A percentile compares a stretch with the other conserved stretches of the same genome.
phyloP scores from a whole-genome alignment of 2,888 invertebrate species.

The Hedychridium roseum region DNA sequence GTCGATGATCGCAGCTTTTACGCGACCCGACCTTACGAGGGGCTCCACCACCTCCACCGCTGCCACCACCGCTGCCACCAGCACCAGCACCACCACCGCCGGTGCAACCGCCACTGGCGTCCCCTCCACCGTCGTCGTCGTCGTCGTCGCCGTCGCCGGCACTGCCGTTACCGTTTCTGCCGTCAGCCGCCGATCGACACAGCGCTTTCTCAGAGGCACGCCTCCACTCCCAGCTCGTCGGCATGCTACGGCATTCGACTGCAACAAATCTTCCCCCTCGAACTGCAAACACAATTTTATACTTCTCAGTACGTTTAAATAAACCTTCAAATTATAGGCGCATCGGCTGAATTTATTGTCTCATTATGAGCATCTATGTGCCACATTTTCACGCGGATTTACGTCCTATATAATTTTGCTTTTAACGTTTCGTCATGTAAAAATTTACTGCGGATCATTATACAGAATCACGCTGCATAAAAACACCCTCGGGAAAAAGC shows the following conservation, averaged over 20 bases:
- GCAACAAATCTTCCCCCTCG: slow-evolving; percentile 51
- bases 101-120: slow-evolving; percentile 19
- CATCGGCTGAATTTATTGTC: no score
- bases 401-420: no score
- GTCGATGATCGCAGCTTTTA: slow-evolving; percentile 23
- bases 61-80: slow-evolving; percentile 3
- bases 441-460: no score
- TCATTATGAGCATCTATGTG: no score
- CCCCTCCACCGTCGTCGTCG: slow-evolving; percentile 24
- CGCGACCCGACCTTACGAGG: slow-evolving; percentile 1
- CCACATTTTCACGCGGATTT: no score
- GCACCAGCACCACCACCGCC: slow-evolving; percentile 22
- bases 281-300: slow-evolving; percentile 40
- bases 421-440: no score
- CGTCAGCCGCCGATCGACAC: slow-evolving; percentile 53
- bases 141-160: slow-evolving; percentile 33
- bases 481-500: no score
- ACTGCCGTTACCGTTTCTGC: no score
- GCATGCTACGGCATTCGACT: slow-evolving; percentile 58
- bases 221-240: slow-evolving; percentile 48
- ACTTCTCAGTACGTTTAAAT: no score
- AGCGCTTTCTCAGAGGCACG: slow-evolving; percentile 51
- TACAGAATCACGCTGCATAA: no score
- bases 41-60: slow-evolving; percentile 1
- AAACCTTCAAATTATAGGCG: no score